Evolutionary conservation across 2,113 vertebrate species (phyloP), one percentile per base, ranked within the genome.

Genomic region (Aplodontia rufa): DNA sequence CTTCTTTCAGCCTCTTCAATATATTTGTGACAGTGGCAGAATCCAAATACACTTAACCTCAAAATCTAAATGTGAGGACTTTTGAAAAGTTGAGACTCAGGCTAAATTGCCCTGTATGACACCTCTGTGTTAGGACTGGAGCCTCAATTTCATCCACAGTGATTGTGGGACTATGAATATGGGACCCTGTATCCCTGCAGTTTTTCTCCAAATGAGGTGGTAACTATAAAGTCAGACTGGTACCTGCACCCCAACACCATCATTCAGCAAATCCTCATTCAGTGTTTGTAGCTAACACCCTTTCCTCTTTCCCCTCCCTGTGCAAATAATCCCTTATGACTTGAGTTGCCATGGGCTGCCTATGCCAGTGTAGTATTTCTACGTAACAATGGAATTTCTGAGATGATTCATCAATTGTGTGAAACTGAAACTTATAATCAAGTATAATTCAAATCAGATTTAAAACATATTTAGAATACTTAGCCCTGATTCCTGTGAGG

Each of bases 361-460:
- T 55, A 51, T 14, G 8, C 17, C 51, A n/a, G 40, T 37, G 37
- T 35, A 49, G 28, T 42, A 47, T 71, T 93, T 89, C 60, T 55
- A 26, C 32, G 28, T 20, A 82, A 12, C 26, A 81, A 24, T 58
- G 75, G 53, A 87, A 35, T 97, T 93, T 95, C 51, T 42, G 69
- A 91, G 30, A 32, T 49, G 94, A 88, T 79, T 51, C 40, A 45
- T 93, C 66, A 60, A 9, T 75, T 86, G 40, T 89, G 47, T 93
- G 91, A 84, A 86, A 60, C 69, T 60, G 53, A 88, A 95, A 91
- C 71, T 78, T 95, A 64, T 62, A 96, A 81, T 80, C 66, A 95
- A 49, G 8, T 85, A 42, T 53, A 79, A 42, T 83, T 94, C 76
- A 95, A 78, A 11, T 85, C 51, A 91, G 64, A 80, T 40, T 40